Percentiles rank a stretch among this genome's conserved stretches.
These are phyloP conservation scores for Sparus aurata DNA, from an alignment of 2,797 vertebrate species.

Conservation along the genomic window DNA sequence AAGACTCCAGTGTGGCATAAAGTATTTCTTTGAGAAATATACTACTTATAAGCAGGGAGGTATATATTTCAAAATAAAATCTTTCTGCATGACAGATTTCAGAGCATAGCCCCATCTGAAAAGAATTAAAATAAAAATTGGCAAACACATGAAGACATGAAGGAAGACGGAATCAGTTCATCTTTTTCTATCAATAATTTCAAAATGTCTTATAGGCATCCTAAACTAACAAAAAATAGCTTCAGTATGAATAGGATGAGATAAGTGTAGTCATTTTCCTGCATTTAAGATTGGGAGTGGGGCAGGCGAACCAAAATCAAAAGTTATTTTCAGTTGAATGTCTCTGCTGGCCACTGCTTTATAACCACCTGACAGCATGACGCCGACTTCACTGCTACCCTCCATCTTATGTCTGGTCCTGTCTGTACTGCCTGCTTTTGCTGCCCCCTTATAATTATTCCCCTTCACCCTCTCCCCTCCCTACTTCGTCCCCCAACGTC, in stretches of 20 bases:
- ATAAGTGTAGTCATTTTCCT: background rate
- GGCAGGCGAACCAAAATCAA: background rate
- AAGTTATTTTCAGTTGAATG: conserved; percentile 1
- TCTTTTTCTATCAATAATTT: background rate
- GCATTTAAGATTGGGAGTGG: background rate
- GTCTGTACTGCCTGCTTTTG: background rate
- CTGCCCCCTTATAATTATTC: background rate
- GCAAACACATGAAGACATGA: no score
- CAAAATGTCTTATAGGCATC: background rate
- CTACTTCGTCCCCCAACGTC: background rate
- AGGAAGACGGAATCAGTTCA: no score
- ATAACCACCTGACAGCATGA: conserved; percentile 10
- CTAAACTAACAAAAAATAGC: background rate
- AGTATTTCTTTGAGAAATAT: background rate
- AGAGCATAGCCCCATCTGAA: background rate
- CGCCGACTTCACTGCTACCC: background rate
- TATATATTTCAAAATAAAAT: conserved; percentile 1
- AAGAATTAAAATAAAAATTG: background rate
- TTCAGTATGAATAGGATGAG: background rate
- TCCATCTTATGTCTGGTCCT: background rate
- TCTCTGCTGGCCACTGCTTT: background rate
- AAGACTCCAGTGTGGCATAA: background rate
- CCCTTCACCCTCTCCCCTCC: no score
- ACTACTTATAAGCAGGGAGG: background rate
- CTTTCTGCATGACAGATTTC: background rate